Evolutionary conservation across 2,888 invertebrate species (phyloP).

Genomic region (Scaptodrosophila latifasciaeformis): DNA sequence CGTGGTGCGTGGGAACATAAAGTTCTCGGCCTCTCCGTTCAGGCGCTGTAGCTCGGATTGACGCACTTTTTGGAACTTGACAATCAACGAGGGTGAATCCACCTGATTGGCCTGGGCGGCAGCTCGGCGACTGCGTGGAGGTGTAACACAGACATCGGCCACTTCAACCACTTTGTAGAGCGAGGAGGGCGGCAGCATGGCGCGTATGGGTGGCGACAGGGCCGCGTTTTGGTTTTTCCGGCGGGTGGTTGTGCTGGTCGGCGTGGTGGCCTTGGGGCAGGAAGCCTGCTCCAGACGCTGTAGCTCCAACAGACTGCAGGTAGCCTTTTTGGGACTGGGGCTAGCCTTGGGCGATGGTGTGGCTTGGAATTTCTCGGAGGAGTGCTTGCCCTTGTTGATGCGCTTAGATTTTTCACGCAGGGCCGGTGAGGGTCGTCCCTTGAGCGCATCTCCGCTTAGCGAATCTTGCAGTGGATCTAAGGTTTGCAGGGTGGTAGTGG

Average conservation of each 20-base stretch:
- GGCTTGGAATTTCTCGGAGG: conserved; percentile 66
- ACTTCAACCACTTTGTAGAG: conserved; percentile 73
- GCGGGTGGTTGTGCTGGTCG: conserved; percentile 32
- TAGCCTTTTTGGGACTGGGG: conserved; percentile 16
- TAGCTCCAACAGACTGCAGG: conserved; percentile 36
- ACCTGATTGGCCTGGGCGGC: conserved; percentile 34
- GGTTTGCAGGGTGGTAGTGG: not conserved
- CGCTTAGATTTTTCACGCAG: conserved; percentile 69
- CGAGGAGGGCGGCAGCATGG: conserved; percentile 71
- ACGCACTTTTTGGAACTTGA: conserved; percentile 84
- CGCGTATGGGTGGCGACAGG: conserved; percentile 71
- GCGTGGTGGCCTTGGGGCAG: conserved; percentile 35
- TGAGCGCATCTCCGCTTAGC: not conserved
- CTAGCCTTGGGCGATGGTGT: conserved; percentile 22
- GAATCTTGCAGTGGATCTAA: conserved; percentile 1
- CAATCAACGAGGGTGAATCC: conserved; percentile 78
- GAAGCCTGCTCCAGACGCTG: conserved; percentile 36
- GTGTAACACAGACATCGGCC: conserved; percentile 46
- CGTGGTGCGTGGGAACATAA: conserved; percentile 85
- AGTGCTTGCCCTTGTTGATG: conserved; percentile 70
- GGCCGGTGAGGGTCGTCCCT: conserved; percentile 55
- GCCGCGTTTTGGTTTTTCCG: conserved; percentile 49
- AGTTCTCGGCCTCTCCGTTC: conserved; percentile 90
- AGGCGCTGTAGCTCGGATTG: conserved; percentile 84
- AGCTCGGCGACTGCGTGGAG: conserved; percentile 33